Conservation (phyloP, 2,888 invertebrate species). For the Venusia cambrica region DNA sequence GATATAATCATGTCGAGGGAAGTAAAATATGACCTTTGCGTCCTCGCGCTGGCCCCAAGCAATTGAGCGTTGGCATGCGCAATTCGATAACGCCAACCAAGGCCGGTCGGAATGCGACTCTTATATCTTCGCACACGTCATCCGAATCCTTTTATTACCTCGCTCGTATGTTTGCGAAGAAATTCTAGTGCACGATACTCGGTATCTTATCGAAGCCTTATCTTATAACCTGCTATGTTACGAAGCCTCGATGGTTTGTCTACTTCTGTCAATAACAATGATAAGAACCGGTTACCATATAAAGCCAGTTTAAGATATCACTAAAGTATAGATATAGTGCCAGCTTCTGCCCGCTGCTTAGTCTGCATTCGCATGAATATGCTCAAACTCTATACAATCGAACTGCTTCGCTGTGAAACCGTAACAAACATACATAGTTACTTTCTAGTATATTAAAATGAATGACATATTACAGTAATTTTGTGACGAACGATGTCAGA, state of each 20-base stretch:
- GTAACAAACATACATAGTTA: no score
- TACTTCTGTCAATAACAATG: slow-evolving; percentile 23
- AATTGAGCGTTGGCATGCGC: slow-evolving; percentile 40
- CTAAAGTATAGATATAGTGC: no score
- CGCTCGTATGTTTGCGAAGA: slow-evolving; percentile 19
- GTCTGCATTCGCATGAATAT: no score
- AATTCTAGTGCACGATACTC: slow-evolving; percentile 21
- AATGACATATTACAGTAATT: no score
- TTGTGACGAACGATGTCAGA: slow-evolving; percentile 7
- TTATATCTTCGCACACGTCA: slow-evolving; percentile 26
- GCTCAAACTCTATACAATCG: no score
- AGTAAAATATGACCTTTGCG: slow-evolving; percentile 16
- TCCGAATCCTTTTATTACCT: slow-evolving; percentile 16
- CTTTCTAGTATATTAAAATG: no score
- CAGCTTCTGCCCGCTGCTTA: no score
- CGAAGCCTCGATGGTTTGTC: slow-evolving; percentile 20
- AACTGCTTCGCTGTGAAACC: no score
- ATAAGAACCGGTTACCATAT: slow-evolving; percentile 12
- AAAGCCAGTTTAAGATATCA: neutral
- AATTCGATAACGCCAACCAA: slow-evolving; percentile 43
- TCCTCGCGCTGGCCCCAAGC: slow-evolving; percentile 26
- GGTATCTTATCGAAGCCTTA: slow-evolving; percentile 27
- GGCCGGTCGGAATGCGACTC: slow-evolving; percentile 42
- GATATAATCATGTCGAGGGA: no score
- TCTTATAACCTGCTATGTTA: slow-evolving; percentile 26